A percentile compares a stretch with the other conserved stretches of the same genome.
phyloP scores from a whole-genome alignment of 2,797 vertebrate species.

The Brotula barbata region DNA sequence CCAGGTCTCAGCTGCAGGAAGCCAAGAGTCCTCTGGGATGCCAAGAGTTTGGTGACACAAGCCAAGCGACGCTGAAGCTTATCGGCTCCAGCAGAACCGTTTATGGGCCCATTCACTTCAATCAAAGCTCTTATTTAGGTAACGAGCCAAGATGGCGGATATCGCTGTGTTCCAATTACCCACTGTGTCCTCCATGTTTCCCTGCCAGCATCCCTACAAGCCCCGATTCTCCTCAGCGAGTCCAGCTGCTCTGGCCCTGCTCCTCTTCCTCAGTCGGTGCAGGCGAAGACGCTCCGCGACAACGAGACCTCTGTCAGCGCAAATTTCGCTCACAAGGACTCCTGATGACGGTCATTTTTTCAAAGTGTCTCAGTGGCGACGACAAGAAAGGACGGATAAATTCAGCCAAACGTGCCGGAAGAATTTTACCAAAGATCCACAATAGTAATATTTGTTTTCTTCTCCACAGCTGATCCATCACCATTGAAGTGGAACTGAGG shows the following conservation, averaged over 20 bases:
- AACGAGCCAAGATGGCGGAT: constrained; percentile 74
- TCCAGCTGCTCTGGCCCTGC: constrained; percentile 73
- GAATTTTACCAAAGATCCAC: no score
- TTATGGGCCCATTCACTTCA: constrained; percentile 74
- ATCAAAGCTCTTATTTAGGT: constrained; percentile 77
- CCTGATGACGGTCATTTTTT: constrained; percentile 48
- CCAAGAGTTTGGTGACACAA: constrained; percentile 47
- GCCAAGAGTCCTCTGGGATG: constrained; percentile 52
- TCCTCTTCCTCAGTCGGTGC: constrained; percentile 52
- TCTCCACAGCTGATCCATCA: no score
- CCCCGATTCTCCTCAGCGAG: constrained; percentile 65
- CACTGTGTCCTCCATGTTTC: constrained; percentile 54
- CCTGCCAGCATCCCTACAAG: constrained; percentile 73
- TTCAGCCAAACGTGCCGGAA: not conserved
- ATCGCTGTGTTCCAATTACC: constrained; percentile 67
- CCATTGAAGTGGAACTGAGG: no score
- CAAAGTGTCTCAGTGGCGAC: constrained; percentile 14
- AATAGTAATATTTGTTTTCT: no score
- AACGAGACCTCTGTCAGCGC: constrained; percentile 63
- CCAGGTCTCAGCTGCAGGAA: constrained; percentile 78
- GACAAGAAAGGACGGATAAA: not conserved
- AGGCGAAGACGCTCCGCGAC: constrained; percentile 58
- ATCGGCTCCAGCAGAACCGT: constrained; percentile 69
- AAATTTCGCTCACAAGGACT: constrained; percentile 40
- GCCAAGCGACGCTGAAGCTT: constrained; percentile 67